phyloP scores from a whole-genome alignment of 2,113 vertebrate genomes.

The Psophia crepitans region DNA sequence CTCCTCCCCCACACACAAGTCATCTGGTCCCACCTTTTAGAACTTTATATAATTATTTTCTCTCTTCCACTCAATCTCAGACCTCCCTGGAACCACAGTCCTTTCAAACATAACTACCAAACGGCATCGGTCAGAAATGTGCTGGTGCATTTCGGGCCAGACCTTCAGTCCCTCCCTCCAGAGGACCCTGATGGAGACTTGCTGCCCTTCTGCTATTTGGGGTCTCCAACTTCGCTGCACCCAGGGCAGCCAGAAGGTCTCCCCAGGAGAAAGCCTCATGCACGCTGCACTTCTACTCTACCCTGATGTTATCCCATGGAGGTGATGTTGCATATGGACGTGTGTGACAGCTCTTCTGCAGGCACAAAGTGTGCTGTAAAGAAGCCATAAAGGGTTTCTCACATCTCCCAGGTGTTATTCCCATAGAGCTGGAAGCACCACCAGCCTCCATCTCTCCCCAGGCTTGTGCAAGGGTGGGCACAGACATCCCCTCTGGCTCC shows the following conservation, averaged over 20 bases:
- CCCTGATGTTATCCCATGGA: not conserved
- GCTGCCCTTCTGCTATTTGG: not conserved
- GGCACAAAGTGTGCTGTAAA: fast-evolving
- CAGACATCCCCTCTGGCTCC: not conserved
- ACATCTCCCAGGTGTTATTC: not conserved
- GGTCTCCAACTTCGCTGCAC: not conserved
- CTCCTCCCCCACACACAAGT: not conserved
- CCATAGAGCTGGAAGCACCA: not conserved
- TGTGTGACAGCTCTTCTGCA: not conserved
- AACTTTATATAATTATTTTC: not conserved
- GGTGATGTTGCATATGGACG: not conserved
- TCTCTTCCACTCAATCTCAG: not conserved
- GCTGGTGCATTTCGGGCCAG: not conserved
- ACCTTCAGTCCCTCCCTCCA: not conserved
- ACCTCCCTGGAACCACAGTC: fast-evolving
- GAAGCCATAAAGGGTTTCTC: not conserved
- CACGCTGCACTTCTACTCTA: not conserved
- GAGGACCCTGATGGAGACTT: fast-evolving
- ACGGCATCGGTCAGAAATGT: not conserved
- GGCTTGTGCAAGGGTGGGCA: not conserved
- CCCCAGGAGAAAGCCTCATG: not conserved
- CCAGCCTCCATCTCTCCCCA: not conserved
- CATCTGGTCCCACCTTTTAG: not conserved
- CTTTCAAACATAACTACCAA: not conserved
- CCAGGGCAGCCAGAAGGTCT: not conserved